Evolutionary conservation across 2,113 vertebrate species (phyloP), one percentile per base, ranked within the genome.

Genomic region (Zapus hudsonius): DNA sequence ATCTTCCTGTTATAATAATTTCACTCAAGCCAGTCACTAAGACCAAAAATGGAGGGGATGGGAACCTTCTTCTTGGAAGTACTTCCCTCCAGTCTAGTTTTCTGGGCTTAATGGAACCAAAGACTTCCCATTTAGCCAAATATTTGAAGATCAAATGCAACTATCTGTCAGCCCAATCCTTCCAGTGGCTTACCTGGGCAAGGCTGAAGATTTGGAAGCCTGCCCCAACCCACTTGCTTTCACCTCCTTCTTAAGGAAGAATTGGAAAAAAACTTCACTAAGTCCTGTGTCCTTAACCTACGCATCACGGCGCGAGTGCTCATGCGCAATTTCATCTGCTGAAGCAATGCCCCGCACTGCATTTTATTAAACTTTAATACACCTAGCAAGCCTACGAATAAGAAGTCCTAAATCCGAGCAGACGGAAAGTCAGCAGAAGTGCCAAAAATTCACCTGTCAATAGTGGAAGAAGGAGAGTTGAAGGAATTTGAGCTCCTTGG

Each of bases 11-110:
- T 8, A 7, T 38, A 78, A 89, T 22, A 91, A 89, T 82, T 61
- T 90, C 25, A 42, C 16, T 81, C n/a, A 59, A 89, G 52, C 27
- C 64, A 80, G 17, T 59, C 80, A 92, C 20, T 67, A 27, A 75
- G 78, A 90, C 83, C 88, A 94, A 79, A 89, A 84, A 87, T 22
- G 22, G 55, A 52, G 59, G 83, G 67, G 38, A 44, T 33, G 42
- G 13, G 16, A 82, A 69, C 7, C 33, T 81, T 84, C 22, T 86
- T 76, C n/a, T 25, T 9, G n/a, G 27, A 16, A 23, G n/a, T 61
- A 29, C 76, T 83, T 87, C 67, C 83, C 33, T 83, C 40, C 47
- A 76, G 2, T 66, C 40, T 72, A 52, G 61, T 87, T 94, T 90
- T 72, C 57, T 59, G 31, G 59, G 80, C 38, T 23, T 84, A 74